Evolutionary conservation across 2,888 invertebrate species (phyloP).

Genomic region (Labia minor): DNA sequence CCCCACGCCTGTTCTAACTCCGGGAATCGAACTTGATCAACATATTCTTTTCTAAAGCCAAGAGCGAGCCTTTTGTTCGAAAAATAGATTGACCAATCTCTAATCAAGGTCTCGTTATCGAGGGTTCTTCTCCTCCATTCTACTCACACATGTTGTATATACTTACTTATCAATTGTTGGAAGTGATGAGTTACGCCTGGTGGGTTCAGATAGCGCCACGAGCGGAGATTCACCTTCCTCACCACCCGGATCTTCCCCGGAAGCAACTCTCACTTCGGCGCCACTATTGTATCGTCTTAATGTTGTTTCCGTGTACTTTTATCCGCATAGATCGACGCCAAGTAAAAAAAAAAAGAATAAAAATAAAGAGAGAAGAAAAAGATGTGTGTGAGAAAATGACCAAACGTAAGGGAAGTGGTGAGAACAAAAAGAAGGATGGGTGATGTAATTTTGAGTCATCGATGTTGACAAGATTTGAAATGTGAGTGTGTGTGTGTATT

Average conservation of each 20-base stretch:
- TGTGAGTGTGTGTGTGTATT: background rate
- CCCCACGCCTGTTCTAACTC: background rate
- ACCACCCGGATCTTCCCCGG: background rate
- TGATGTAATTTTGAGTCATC: too few relatives aligned
- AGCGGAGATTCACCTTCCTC: background rate
- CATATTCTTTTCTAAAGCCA: conserved; percentile 4
- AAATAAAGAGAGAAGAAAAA: background rate
- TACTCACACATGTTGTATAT: background rate
- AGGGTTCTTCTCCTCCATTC: background rate
- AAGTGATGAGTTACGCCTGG: background rate
- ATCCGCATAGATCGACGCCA: background rate
- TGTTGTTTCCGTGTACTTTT: conserved; percentile 13
- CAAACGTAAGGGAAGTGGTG: background rate
- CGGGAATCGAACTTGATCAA: background rate
- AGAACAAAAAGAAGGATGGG: background rate
- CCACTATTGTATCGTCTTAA: conserved; percentile 13
- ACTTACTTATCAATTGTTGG: background rate
- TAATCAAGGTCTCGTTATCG: background rate
- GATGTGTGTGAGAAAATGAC: background rate
- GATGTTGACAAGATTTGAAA: too few relatives aligned
- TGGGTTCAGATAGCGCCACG: background rate
- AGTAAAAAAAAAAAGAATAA: background rate
- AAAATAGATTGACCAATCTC: conserved; percentile 6
- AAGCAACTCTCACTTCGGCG: background rate
- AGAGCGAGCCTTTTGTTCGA: background rate